Conservation (phyloP, 1,140 invertebrate genomes). For the Daktulosphaira vitifoliae region DNA sequence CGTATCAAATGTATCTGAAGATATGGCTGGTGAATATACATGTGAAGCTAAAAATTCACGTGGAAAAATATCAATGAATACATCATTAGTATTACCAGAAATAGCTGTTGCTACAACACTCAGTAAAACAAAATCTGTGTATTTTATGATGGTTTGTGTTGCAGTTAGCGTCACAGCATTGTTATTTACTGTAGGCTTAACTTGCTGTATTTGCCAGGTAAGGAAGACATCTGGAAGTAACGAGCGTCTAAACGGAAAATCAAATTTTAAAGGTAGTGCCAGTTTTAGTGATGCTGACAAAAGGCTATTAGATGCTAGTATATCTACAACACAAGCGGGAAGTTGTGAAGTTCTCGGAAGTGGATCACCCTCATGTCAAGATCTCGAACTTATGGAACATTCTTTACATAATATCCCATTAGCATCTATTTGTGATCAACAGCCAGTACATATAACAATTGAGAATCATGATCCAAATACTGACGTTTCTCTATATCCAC, state of each 20-base stretch:
- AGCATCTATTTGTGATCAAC: conserved; percentile 48
- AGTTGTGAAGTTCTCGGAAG: conserved; percentile 41
- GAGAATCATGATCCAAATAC: conserved; percentile 52
- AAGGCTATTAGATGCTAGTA: conserved; percentile 65
- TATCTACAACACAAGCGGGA: conserved; percentile 55
- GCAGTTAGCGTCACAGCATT: conserved; percentile 44
- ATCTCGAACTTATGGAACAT: conserved; percentile 44
- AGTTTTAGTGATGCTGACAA: conserved; percentile 79
- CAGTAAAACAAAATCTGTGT: conserved; percentile 52
- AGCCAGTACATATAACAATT: conserved; percentile 66
- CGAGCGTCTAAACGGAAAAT: conserved; percentile 50
- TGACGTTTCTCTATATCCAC: conserved; percentile 49
- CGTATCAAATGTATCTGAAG: conserved; percentile 61
- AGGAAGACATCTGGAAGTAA: conserved; percentile 19
- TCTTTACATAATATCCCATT: conserved; percentile 40
- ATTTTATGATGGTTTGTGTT: conserved; percentile 51
- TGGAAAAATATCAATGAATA: conserved; percentile 58
- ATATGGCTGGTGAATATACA: conserved; percentile 69
- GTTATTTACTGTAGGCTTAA: conserved; percentile 43
- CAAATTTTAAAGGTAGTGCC: conserved; percentile 58
- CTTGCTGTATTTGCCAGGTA: background rate
- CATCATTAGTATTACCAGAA: conserved; percentile 61
- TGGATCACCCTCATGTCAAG: conserved; percentile 44
- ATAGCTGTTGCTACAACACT: conserved; percentile 56
- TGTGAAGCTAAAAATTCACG: conserved; percentile 68